Conservation (phyloP, 2,797 vertebrate genomes). For the Macroramphosus scolopax region DNA sequence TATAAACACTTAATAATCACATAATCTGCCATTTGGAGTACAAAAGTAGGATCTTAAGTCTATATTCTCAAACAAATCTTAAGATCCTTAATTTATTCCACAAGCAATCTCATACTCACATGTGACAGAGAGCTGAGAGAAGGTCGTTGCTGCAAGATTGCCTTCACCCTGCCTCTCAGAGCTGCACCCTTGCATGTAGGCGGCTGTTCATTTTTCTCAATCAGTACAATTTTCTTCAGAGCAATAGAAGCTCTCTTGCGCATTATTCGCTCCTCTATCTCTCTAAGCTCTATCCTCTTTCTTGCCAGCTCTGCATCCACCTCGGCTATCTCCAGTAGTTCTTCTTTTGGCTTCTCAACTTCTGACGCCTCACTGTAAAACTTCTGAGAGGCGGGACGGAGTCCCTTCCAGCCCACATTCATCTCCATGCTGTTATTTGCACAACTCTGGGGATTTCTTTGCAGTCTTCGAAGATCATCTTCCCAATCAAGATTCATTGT, state of each 20-base stretch:
- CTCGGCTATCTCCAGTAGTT: neutral
- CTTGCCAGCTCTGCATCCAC: constrained; percentile 47
- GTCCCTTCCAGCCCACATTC: neutral
- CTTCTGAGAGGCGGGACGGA: neutral
- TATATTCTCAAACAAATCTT: neutral
- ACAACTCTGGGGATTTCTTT: neutral
- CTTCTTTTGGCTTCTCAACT: constrained; percentile 14
- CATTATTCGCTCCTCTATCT: constrained; percentile 50
- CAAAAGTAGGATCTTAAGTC: too few relatives aligned
- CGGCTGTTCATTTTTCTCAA: neutral
- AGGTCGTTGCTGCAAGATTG: constrained; percentile 42
- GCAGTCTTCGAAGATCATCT: neutral
- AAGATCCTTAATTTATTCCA: neutral
- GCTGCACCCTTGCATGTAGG: neutral
- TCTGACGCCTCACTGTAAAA: neutral
- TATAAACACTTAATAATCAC: too few relatives aligned
- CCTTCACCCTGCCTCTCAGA: constrained; percentile 55
- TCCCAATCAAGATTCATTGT: constrained; percentile 46
- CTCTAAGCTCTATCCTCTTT: constrained; percentile 41
- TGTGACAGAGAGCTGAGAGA: constrained; percentile 15
- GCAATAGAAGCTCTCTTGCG: constrained; percentile 44
- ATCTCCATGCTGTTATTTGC: neutral
- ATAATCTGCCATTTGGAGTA: too few relatives aligned
- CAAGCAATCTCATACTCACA: constrained; percentile 27
- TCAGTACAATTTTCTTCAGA: constrained; percentile 20